Percentiles rank a stretch among this genome's conserved stretches.
These are phyloP conservation scores for Phoenicopterus ruber DNA, from an alignment of 2,113 vertebrate genomes.

Conservation along the genomic window DNA sequence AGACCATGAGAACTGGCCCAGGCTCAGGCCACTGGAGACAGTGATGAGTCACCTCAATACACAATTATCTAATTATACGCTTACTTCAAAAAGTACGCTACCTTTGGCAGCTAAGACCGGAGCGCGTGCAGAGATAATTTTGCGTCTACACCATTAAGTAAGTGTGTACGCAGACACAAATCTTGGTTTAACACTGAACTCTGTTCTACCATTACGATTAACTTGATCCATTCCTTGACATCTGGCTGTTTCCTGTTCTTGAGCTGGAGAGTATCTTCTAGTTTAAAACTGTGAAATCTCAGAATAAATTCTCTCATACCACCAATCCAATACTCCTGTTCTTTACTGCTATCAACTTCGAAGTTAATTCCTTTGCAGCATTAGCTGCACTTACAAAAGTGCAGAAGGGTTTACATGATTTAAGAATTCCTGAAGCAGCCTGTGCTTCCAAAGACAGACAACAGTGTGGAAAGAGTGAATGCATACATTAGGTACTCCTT, in stretches of 20 bases:
- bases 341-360: neutral
- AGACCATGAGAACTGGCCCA: neutral
- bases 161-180: neutral
- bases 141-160: too few relatives aligned
- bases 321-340: neutral
- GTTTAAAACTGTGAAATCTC: neutral
- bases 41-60: neutral
- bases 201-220: neutral
- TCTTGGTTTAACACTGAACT: neutral
- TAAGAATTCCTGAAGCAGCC: neutral
- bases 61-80: neutral
- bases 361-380: neutral
- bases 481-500: conserved; percentile 35
- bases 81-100: neutral
- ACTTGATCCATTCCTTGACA: neutral
- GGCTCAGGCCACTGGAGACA: neutral
- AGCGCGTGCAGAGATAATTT: neutral
- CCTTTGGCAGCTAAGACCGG: neutral
- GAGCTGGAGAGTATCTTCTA: neutral
- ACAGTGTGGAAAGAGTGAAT: neutral
- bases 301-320: neutral
- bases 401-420: neutral
- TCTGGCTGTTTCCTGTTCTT: neutral
- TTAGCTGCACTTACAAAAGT: neutral
- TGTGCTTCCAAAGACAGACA: neutral